Evolutionary conservation across 1,140 invertebrate genomes (phyloP).

Genomic region (Alviniconcha marisindica): DNA sequence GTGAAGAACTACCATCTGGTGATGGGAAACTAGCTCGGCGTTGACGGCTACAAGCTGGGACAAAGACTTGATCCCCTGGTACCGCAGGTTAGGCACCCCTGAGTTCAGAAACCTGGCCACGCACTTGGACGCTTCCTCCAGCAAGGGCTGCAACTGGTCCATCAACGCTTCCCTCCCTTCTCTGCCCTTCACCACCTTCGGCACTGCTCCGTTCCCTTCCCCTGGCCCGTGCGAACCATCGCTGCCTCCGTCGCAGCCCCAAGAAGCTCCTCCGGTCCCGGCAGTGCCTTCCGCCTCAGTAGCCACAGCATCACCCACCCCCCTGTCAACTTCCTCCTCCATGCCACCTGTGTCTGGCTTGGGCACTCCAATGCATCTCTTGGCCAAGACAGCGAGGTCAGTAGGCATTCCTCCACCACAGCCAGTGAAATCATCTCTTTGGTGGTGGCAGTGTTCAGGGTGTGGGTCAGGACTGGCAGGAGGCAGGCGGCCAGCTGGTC

Average conservation of each 20-base stretch:
- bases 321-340: background rate
- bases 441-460: slow-evolving; percentile 56
- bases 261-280: background rate
- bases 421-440: slow-evolving; percentile 60
- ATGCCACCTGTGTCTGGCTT: background rate
- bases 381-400: slow-evolving; percentile 44
- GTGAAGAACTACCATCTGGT: slow-evolving; percentile 65
- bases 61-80: slow-evolving; percentile 22
- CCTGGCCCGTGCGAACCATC: background rate
- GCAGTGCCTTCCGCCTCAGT: background rate
- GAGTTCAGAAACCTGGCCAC: slow-evolving; percentile 51
- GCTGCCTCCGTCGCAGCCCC: background rate
- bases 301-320: background rate
- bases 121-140: slow-evolving; percentile 43
- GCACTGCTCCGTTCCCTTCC: background rate
- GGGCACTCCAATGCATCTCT: no score
- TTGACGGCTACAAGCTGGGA: slow-evolving; percentile 3
- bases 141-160: slow-evolving; percentile 24
- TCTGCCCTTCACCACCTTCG: background rate
- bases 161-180: slow-evolving; percentile 3
- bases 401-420: slow-evolving; percentile 65
- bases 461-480: slow-evolving; percentile 54
- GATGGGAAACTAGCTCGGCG: slow-evolving; percentile 50
- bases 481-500: slow-evolving; percentile 51
- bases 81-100: slow-evolving; percentile 37